A percentile compares a stretch with the other conserved stretches of the same genome.
Conservation (phyloP, 2,113 vertebrate genomes). For the Synodontis membranacea region DNA sequence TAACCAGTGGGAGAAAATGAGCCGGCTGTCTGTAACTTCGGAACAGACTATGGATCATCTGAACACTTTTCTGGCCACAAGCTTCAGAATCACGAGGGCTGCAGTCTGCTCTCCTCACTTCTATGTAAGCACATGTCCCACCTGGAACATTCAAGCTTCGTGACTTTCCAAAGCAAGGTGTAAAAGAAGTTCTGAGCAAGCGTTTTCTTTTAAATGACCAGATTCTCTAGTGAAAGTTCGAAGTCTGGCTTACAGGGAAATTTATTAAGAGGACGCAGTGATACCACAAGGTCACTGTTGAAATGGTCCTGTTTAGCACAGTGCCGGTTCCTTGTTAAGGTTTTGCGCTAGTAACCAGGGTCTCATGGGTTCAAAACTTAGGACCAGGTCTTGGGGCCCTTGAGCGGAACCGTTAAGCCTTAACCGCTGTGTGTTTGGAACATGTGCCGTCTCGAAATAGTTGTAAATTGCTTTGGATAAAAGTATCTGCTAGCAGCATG, state of each 20-base stretch:
- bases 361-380: background rate
- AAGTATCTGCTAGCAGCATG: background rate
- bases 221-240: background rate
- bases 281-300: background rate
- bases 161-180: background rate
- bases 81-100: background rate
- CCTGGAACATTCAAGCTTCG: background rate
- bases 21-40: background rate
- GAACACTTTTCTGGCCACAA: conserved; percentile 13
- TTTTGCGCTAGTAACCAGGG: background rate
- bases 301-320: background rate
- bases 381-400: background rate
- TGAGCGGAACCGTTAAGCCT: background rate
- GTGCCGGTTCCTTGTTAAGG: background rate
- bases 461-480: background rate
- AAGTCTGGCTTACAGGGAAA: background rate
- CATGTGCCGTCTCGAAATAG: background rate
- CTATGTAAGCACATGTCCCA: background rate
- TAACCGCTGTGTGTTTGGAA: background rate
- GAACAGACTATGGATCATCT: background rate
- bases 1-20: background rate
- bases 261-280: background rate
- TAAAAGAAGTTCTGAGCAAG: background rate
- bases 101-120: background rate
- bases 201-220: background rate